These are phyloP conservation scores for Smithornis capensis DNA, from an alignment of 2,113 vertebrate species.

Conservation along the genomic window DNA sequence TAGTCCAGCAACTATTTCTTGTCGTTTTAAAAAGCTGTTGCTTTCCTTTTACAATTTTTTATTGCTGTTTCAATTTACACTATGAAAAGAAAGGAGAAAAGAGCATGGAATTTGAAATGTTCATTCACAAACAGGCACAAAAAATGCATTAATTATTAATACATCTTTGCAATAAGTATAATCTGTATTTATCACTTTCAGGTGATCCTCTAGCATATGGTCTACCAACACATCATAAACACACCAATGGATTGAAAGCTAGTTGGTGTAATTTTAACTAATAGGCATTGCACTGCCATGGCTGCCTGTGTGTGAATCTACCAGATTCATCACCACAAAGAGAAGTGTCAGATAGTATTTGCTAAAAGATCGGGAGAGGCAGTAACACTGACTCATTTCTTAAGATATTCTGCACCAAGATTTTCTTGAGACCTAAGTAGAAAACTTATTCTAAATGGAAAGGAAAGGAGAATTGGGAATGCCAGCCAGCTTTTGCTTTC, in stretches of 20 bases:
- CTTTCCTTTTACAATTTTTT: background rate
- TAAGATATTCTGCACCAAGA: background rate
- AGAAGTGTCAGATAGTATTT: background rate
- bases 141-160: background rate
- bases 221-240: background rate
- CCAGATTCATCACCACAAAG: background rate
- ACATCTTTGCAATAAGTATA: background rate
- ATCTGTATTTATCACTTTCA: background rate
- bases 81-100: background rate
- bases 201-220: background rate
- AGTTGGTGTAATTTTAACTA: constrained; percentile 40
- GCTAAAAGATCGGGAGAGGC: background rate
- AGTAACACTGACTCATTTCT: constrained; percentile 40
- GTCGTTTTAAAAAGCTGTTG: background rate
- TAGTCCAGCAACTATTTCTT: background rate
- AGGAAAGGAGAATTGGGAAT: constrained; percentile 7
- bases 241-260: background rate
- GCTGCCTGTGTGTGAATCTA: background rate
- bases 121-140: background rate
- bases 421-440: background rate
- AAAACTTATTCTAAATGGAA: background rate
- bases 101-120: background rate
- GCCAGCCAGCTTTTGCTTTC: constrained; percentile 4
- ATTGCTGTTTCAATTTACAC: constrained; percentile 13
- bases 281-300: background rate